These are phyloP conservation scores for Mormyrus hasselquistii DNA, from an alignment of 2,797 vertebrate genomes.

Conservation along the genomic window DNA sequence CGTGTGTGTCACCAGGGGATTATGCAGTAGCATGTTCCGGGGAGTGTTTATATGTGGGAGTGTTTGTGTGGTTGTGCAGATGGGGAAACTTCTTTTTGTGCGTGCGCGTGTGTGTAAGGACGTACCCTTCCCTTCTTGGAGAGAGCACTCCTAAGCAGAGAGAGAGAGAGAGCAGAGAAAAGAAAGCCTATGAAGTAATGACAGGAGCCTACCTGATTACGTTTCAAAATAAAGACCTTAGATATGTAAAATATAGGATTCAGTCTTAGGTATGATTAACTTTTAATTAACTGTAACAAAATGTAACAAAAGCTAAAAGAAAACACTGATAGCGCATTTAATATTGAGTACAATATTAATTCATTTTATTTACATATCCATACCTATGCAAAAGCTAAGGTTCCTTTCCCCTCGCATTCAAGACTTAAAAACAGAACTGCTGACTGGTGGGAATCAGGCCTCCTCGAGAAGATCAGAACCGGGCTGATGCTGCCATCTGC, in stretches of 20 bases:
- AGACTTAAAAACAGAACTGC: neutral
- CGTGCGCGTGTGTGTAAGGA: neutral
- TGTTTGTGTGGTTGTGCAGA: neutral
- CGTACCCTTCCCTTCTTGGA: neutral
- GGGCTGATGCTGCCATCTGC: conserved; percentile 36
- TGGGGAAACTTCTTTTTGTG: neutral
- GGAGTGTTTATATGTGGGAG: neutral
- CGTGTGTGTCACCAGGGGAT: neutral
- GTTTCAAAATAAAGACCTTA: neutral
- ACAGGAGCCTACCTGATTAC: neutral
- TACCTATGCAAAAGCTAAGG: neutral
- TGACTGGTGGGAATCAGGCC: neutral
- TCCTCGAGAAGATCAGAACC: neutral
- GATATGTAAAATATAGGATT: neutral
- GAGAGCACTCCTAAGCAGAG: neutral
- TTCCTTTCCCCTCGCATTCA: neutral
- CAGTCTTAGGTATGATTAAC: neutral
- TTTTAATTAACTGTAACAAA: neutral
- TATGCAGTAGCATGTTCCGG: neutral
- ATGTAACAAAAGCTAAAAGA: neutral
- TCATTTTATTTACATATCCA: neutral
- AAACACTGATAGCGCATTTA: neutral
- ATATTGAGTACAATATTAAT: neutral
- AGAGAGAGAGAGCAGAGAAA: neutral
- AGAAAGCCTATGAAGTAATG: neutral